These are phyloP conservation scores for Enteromius argenteus DNA, from an alignment of 2,797 vertebrate species.

Conservation along the genomic window DNA sequence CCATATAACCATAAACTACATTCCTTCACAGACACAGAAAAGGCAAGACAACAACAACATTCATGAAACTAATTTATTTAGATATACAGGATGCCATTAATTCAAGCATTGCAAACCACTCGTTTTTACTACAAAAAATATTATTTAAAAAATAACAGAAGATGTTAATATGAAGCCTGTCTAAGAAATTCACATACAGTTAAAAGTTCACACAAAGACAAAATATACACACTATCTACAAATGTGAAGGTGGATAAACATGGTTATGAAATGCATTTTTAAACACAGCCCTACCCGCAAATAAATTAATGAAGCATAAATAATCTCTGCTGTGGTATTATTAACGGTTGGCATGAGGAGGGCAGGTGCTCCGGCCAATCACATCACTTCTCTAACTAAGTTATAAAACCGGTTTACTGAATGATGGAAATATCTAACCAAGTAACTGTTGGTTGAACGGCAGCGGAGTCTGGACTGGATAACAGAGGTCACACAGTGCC, in stretches of 20 bases:
- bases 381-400: conserved; percentile 2
- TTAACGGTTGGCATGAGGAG: not conserved
- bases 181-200: conserved; percentile 22
- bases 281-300: conserved; percentile 4
- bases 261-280: conserved; percentile 27
- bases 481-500: conserved; percentile 6
- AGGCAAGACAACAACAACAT: not conserved
- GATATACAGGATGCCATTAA: conserved; percentile 54
- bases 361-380: not conserved
- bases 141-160: conserved; percentile 39
- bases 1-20: not conserved
- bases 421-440: conserved; percentile 20
- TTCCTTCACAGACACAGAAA: not conserved
- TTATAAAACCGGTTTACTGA: conserved; percentile 19
- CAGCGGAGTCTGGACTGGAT: not conserved
- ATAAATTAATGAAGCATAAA: conserved; percentile 35
- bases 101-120: conserved; percentile 14
- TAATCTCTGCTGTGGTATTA: conserved; percentile 24
- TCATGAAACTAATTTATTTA: conserved; percentile 68
- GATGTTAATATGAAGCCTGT: not conserved
- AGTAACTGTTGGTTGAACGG: not conserved
- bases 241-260: conserved; percentile 17
- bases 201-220: conserved; percentile 30
- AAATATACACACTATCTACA: conserved; percentile 35
- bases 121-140: conserved; percentile 43